These are phyloP conservation scores for Rhincodon typus DNA, from an alignment of 2,797 vertebrate genomes.

Conservation along the genomic window DNA sequence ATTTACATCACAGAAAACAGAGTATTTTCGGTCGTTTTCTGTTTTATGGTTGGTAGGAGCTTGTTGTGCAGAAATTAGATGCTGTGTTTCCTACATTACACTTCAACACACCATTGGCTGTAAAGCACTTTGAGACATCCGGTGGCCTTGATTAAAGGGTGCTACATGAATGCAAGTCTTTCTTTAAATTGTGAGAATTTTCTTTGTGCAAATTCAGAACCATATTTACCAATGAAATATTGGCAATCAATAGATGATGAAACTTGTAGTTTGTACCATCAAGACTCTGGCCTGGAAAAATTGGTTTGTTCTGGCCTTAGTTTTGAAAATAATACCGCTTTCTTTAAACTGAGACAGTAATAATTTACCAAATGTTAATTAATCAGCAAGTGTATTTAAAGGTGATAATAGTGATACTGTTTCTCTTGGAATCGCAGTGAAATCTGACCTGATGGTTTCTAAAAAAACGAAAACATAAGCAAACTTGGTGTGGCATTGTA, in stretches of 20 bases:
- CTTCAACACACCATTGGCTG: background rate
- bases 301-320: background rate
- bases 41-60: background rate
- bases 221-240: background rate
- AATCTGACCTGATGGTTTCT: background rate
- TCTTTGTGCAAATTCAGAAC: no score
- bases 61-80: background rate
- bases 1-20: no score
- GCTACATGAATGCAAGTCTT: no score
- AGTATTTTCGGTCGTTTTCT: no score
- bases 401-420: background rate
- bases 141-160: no score
- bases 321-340: background rate
- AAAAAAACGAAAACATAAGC: background rate
- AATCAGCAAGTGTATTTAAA: background rate
- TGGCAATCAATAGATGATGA: background rate
- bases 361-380: background rate
- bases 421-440: background rate
- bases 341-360: background rate
- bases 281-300: background rate
- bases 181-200: background rate
- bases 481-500: background rate
- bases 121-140: background rate
- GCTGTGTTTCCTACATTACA: background rate
- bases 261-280: background rate